Evolutionary conservation across 2,888 invertebrate genomes (phyloP).

Genomic region (Agrypnus murinus): DNA sequence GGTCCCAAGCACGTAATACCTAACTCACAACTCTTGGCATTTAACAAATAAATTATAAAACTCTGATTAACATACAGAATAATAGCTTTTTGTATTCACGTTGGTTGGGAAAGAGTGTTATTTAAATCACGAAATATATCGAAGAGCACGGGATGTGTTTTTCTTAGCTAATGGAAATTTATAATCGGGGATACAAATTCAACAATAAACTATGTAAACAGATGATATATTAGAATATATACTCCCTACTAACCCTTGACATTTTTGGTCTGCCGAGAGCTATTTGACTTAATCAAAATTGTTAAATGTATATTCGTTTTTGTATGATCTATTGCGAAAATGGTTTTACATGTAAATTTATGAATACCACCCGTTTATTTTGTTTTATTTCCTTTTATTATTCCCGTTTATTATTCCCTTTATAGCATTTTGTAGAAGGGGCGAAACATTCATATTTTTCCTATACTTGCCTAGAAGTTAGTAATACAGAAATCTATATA

Average conservation of each 20-base stretch:
- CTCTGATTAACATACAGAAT: constrained; percentile 54
- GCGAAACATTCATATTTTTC: no score
- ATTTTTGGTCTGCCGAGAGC: constrained; percentile 14
- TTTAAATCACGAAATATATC: constrained; percentile 22
- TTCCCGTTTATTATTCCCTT: no score
- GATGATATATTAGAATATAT: constrained; percentile 21
- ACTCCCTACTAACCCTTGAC: constrained; percentile 5
- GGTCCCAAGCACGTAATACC: constrained; percentile 54
- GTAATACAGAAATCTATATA: no score
- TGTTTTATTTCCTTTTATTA: no score
- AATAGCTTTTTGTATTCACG: constrained; percentile 45
- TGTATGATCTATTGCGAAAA: constrained; percentile 4
- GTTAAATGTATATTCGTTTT: constrained; percentile 17
- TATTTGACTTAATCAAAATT: constrained; percentile 29
- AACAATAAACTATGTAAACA: constrained; percentile 21
- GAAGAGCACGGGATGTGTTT: constrained; percentile 1
- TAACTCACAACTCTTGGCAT: constrained; percentile 53
- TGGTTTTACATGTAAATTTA: constrained; percentile 2
- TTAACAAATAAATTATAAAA: constrained; percentile 54
- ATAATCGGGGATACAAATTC: constrained; percentile 12
- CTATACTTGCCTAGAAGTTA: no score
- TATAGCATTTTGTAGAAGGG: no score
- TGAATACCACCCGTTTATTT: neutral
- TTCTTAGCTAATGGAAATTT: constrained; percentile 29
- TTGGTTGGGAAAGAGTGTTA: constrained; percentile 19